Conservation (phyloP, 1,140 invertebrate genomes). For the Anthonomus grandis region DNA sequence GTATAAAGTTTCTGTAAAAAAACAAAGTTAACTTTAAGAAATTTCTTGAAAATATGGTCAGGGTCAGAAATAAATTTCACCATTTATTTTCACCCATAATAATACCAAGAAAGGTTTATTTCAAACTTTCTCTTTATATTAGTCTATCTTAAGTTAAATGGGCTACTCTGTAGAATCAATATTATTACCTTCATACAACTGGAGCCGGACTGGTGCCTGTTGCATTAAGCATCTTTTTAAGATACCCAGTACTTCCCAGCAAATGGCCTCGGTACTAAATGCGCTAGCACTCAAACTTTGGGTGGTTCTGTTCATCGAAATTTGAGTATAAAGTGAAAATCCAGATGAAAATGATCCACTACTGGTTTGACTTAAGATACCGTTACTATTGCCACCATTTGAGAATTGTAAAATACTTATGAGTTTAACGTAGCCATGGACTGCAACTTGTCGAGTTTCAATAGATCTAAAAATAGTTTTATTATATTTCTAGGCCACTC, state of each 20-base stretch:
- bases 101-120: too few relatives aligned
- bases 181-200: slow-evolving; percentile 54
- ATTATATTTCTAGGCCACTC: too few relatives aligned
- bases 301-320: slow-evolving; percentile 50
- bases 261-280: slow-evolving; percentile 54
- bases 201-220: slow-evolving; percentile 54
- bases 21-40: too few relatives aligned
- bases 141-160: too few relatives aligned
- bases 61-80: too few relatives aligned
- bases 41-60: too few relatives aligned
- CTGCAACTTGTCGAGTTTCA: slow-evolving; percentile 54
- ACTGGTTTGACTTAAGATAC: slow-evolving; percentile 51
- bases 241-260: slow-evolving; percentile 59
- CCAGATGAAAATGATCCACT: slow-evolving; percentile 37
- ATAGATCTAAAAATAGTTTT: slow-evolving; percentile 38
- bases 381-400: slow-evolving; percentile 45
- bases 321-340: slow-evolving; percentile 49
- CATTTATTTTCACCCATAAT: too few relatives aligned
- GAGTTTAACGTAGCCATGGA: slow-evolving; percentile 55
- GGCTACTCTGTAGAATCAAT: too few relatives aligned
- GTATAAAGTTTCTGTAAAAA: too few relatives aligned
- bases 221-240: slow-evolving; percentile 59
- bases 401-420: slow-evolving; percentile 53
- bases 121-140: too few relatives aligned
- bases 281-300: slow-evolving; percentile 34